Evolutionary conservation across 2,888 invertebrate species (phyloP), one percentile per base, ranked within the genome.

Genomic region (Seira ritae): DNA sequence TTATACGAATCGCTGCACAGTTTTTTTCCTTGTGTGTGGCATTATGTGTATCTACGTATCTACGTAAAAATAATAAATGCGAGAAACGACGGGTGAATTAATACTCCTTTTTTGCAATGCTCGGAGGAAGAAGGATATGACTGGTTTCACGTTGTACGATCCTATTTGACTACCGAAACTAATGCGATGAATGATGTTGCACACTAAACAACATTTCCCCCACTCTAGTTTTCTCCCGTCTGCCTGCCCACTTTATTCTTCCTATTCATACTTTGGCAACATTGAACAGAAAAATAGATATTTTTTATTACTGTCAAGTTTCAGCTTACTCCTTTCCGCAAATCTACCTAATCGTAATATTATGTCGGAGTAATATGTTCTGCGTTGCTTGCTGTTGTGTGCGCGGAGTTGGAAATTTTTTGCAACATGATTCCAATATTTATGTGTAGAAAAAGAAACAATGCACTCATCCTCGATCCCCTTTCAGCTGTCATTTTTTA

Each of bases 111-210:
- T 60, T n/a, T 60, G 60, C 60, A n/a, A 60, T 60, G 60, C n/a
- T 60, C 60, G 60, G 60, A 12, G 42, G 60, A 60, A 4, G 60
- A 60, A 17, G 60, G 60, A 60, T 60, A 60, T 60, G 60, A 60
- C 60, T 68, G 68, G 68, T 70, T 24, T 55, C 55, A 50, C 15
- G 24, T 50, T 22, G 24, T 67, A 67, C 67, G 67, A 17, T 31
- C 37, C 31, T 62, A 3, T 80, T 72, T 81, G 81, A 81, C 81
- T 81, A 81, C 50, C 81, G 71, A 50, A 76, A 65, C 75, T 81
- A 81, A 81, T 70, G 76, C 72, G 81, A 76, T 81, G 81, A 81
- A 76, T 81, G 81, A 81, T 76, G 81, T 76, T 76, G 72, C 81
- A 76, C 81, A 76, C 76, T 37, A 72, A 46, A 60, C 60, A 60